Conservation (phyloP, 2,888 invertebrate species). For the Mellilla xanthometata region DNA sequence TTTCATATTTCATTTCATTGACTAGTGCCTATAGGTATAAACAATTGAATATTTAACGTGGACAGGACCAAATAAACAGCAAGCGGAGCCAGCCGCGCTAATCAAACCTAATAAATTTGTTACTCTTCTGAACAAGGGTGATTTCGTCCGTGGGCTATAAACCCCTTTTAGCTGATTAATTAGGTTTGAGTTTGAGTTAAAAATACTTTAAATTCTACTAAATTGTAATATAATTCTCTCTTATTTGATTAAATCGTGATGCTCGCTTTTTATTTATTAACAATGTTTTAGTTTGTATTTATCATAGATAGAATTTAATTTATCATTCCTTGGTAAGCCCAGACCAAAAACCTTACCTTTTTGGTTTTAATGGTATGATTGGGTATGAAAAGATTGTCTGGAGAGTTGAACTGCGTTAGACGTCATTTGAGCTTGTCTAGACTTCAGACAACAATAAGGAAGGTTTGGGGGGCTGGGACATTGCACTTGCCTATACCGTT, state of each 20-base stretch:
- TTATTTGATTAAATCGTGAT: not conserved
- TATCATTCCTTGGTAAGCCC: too few species aligned
- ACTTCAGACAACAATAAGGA: slow-evolving; percentile 55
- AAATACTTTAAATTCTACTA: slow-evolving; percentile 5
- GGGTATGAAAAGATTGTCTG: slow-evolving; percentile 28
- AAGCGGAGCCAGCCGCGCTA: slow-evolving; percentile 3
- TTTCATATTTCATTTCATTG: slow-evolving; percentile 11
- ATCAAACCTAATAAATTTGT: slow-evolving; percentile 24
- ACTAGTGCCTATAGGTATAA: slow-evolving; percentile 8
- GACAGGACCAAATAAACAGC: slow-evolving; percentile 13
- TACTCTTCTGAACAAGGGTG: slow-evolving; percentile 13
- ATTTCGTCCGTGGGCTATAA: slow-evolving; percentile 10
- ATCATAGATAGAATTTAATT: too few species aligned
- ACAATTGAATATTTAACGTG: slow-evolving; percentile 8
- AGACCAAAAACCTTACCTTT: too few species aligned
- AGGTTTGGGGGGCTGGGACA: slow-evolving; percentile 41
- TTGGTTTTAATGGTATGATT: too few species aligned
- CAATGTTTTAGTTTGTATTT: too few species aligned
- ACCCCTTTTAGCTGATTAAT: slow-evolving; percentile 15
- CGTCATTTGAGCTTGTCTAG: slow-evolving; percentile 59
- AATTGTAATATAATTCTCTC: not conserved
- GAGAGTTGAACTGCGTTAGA: slow-evolving; percentile 39
- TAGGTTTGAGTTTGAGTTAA: slow-evolving; percentile 14
- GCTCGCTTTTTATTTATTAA: not conserved
- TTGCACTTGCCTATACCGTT: slow-evolving; percentile 40